Conservation (phyloP, 2,888 invertebrate species). For the Watsonalla cultraria region DNA sequence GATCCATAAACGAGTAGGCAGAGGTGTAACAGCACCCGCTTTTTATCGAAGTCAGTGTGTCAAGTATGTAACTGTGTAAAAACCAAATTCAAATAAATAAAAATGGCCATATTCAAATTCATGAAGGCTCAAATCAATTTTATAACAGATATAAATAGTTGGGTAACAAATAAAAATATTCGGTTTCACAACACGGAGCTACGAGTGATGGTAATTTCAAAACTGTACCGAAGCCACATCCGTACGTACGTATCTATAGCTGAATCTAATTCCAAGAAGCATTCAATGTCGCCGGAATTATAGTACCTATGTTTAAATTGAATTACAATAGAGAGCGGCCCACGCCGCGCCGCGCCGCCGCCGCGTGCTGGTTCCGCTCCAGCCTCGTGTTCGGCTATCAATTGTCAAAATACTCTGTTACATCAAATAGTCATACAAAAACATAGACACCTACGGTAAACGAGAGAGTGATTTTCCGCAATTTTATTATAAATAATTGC, state of each 20-base stretch:
- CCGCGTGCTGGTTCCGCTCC: constrained; percentile 25
- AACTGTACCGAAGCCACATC: constrained; percentile 51
- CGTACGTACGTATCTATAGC: constrained; percentile 40
- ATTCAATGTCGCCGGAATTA: constrained; percentile 60
- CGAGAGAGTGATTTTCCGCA: constrained; percentile 59
- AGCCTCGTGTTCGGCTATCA: constrained; percentile 26
- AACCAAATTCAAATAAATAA: too few species aligned
- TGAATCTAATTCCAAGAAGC: constrained; percentile 59
- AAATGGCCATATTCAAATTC: too few species aligned
- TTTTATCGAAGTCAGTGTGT: too few species aligned
- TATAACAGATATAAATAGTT: constrained; percentile 7
- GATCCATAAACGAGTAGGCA: too few species aligned
- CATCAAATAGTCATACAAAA: constrained; percentile 38
- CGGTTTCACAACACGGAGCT: constrained; percentile 36
- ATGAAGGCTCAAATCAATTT: background rate
- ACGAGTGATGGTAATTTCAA: constrained; percentile 54
- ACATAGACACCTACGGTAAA: constrained; percentile 31
- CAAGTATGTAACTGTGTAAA: too few species aligned
- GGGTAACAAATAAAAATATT: constrained; percentile 30
- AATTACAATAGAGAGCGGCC: constrained; percentile 59
- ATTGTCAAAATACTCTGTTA: constrained; percentile 51
- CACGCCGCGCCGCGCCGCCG: constrained; percentile 41
- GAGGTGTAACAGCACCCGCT: too few species aligned
- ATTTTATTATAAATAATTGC: constrained; percentile 61
- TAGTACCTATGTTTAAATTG: constrained; percentile 51